Evolutionary conservation across 2,113 vertebrate species (phyloP).

Genomic region (Amphiprion percula): DNA sequence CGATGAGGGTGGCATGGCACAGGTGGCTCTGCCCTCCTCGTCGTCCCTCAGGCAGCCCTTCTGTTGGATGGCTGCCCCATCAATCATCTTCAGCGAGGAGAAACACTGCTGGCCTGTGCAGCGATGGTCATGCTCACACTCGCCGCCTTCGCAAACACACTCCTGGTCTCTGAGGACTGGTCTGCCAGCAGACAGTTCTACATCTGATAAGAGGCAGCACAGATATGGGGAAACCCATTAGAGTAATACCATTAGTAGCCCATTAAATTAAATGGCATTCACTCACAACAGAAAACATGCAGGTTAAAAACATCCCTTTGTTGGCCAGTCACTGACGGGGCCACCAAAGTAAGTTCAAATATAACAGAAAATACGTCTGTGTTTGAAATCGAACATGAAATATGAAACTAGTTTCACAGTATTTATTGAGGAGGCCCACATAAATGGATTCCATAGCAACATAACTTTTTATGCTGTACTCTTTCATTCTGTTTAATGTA

Average conservation of each 20-base stretch:
- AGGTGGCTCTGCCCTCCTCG: constrained; percentile 92
- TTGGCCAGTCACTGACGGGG: not conserved
- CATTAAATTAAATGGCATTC: constrained; percentile 75
- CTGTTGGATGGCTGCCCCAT: constrained; percentile 89
- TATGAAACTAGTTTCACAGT: constrained; percentile 6
- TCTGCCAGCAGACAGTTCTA: constrained; percentile 82
- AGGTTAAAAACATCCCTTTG: constrained; percentile 27
- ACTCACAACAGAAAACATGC: constrained; percentile 55
- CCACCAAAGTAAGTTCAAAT: not conserved
- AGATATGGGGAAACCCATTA: constrained; percentile 64
- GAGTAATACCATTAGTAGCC: constrained; percentile 59
- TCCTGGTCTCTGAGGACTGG: constrained; percentile 86
- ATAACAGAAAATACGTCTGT: not conserved
- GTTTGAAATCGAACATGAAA: constrained; percentile 23
- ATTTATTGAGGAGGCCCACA: not conserved
- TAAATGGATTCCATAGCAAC: not conserved
- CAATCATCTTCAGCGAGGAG: constrained; percentile 90
- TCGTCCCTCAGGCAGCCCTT: constrained; percentile 97
- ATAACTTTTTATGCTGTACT: not conserved
- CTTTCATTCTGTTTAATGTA: not conserved
- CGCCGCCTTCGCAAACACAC: constrained; percentile 92
- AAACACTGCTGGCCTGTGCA: constrained; percentile 96
- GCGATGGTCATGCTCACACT: constrained; percentile 86
- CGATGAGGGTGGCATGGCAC: constrained; percentile 90
- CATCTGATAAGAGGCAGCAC: constrained; percentile 82